Evolutionary conservation across 1,140 invertebrate species (phyloP), one percentile per base, ranked within the genome.

Genomic region (Babylonia areolata): DNA sequence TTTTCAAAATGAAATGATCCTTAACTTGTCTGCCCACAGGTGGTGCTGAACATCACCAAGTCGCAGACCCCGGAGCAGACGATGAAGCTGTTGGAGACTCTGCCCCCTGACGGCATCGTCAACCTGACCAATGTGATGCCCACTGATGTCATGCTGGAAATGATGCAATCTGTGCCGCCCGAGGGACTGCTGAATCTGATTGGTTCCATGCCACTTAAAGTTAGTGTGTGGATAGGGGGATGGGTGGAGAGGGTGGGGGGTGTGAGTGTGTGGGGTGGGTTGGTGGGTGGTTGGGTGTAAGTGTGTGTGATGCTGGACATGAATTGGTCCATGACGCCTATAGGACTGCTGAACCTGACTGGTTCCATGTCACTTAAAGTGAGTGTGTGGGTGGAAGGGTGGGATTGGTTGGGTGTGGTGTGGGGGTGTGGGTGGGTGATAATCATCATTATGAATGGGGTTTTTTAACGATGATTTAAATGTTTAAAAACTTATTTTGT

Each of bases 61-160:
- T 64, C 46, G 2, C 82, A 84, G 69, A 84, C 82, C 11, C 64
- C 82, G 39, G 82, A 84, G 69, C 82, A 84, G 82, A 84, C 82
- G 82, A 84, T 84, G 82, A 73, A 69, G 6, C 40, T 84, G 82
- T 31, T 84, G 82, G 82, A 35, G 82, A 73, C 82, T 0, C 69
- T 84, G 37, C 82, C n/a, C 37, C 37, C 82, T 31, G 82, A 84
- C 31, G 82, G 82, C 35, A 84, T 84, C 40, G 40, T 84, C 28
- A 84, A 84, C 82, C 82, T 84, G 64, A 84, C 82, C 35, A 35
- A 84, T 35, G 69, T 84, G 64, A 69, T 84, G 33, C 82, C 82
- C 64, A 84, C 35, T 12, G 64, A 84, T 6, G 64, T 73, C 35
- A 69, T 84, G 33, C 39, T 84, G 64, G 82, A 84, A 23, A 84